Conservation (phyloP, 2,113 vertebrate species). For the Xiphorhynchus elegans region DNA sequence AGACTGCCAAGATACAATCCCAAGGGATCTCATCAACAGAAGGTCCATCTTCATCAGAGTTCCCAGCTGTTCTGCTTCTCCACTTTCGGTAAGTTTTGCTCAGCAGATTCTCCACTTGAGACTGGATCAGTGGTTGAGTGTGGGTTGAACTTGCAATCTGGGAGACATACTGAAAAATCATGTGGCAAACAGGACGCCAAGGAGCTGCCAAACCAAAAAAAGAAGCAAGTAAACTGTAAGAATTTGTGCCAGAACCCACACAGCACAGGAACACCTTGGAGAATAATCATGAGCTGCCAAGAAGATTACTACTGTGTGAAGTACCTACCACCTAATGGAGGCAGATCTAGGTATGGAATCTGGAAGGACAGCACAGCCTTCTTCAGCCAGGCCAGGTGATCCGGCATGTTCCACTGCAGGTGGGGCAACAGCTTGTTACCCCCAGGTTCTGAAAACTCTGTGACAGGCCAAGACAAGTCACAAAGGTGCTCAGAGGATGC, state of each 20-base stretch:
- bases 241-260: neutral
- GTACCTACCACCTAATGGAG: conserved; percentile 74
- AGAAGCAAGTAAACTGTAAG: neutral
- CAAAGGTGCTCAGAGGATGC: conserved; percentile 81
- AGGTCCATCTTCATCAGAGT: conserved; percentile 19
- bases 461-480: conserved; percentile 88
- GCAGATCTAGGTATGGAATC: conserved; percentile 85
- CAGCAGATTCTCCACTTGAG: conserved; percentile 87
- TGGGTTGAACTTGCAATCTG: conserved; percentile 80
- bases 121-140: conserved; percentile 86
- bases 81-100: conserved; percentile 71
- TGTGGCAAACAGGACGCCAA: conserved; percentile 83
- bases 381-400: conserved; percentile 87
- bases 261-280: neutral
- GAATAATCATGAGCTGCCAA: rapidly evolving
- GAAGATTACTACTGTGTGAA: neutral
- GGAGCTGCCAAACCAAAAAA: conserved; percentile 71
- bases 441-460: conserved; percentile 81
- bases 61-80: neutral
- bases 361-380: conserved; percentile 85
- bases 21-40: conserved; percentile 83
- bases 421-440: conserved; percentile 82
- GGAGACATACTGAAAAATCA: conserved; percentile 81
- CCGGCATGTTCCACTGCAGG: conserved; percentile 83
- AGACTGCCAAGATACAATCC: conserved; percentile 85